These are phyloP conservation scores for Drosophila eugracilis DNA, from an alignment of 1,140 invertebrate genomes.

Conservation along the genomic window DNA sequence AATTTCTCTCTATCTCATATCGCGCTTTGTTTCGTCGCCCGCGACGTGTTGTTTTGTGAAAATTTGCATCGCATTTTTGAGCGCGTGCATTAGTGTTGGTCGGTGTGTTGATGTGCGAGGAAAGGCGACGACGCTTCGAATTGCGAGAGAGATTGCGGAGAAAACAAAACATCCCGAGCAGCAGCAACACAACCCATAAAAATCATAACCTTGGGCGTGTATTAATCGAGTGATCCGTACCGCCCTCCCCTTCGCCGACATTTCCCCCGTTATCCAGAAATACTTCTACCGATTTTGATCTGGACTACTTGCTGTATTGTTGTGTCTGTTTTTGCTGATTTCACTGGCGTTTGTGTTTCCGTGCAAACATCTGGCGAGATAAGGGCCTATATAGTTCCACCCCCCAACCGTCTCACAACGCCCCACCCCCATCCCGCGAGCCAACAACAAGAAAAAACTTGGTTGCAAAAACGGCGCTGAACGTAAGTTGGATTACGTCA, in stretches of 20 bases:
- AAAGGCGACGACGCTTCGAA: constrained; percentile 25
- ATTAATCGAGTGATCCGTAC: constrained; percentile 37
- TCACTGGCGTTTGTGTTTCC: constrained; percentile 20
- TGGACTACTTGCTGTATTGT: constrained; percentile 16
- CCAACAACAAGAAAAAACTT: constrained; percentile 8
- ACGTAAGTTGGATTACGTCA: constrained; percentile 76
- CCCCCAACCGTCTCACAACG: neutral
- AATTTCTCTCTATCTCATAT: constrained; percentile 68
- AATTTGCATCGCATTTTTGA: constrained; percentile 44
- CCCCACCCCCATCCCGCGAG: neutral
- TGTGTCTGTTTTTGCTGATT: constrained; percentile 17
- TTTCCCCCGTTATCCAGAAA: neutral
- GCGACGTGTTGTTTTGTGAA: constrained; percentile 52
- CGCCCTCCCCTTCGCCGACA: neutral
- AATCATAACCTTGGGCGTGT: constrained; percentile 50
- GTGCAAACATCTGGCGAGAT: constrained; percentile 74
- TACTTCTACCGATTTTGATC: constrained; percentile 24
- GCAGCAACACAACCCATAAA: constrained; percentile 1
- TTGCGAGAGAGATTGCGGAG: constrained; percentile 14
- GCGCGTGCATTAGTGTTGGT: constrained; percentile 47
- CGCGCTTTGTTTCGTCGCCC: constrained; percentile 41
- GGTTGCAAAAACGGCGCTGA: constrained; percentile 61
- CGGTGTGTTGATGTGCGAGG: constrained; percentile 23
- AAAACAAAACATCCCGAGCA: constrained; percentile 33
- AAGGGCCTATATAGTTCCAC: constrained; percentile 45